A percentile compares a stretch with the other conserved stretches of the same genome.
Evolutionary conservation across 2,113 vertebrate genomes (phyloP).

Genomic region (Pedionomus torquatus): DNA sequence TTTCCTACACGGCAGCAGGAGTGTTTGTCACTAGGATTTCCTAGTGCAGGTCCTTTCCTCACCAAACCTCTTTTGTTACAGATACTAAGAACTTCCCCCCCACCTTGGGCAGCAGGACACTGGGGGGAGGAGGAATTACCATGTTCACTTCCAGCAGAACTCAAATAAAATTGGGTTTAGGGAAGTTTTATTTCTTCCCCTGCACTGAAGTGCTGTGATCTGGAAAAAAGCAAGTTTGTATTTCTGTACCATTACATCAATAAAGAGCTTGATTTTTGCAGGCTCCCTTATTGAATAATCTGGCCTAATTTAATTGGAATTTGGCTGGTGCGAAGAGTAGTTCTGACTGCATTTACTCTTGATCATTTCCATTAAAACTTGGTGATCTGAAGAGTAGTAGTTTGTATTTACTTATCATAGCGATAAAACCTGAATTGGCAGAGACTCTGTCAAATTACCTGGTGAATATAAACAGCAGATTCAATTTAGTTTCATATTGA

Average conservation of each 20-base stretch:
- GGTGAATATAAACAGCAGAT: slow-evolving; percentile 31
- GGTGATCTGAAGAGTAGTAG: slow-evolving; percentile 11
- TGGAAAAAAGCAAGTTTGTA: slow-evolving; percentile 1
- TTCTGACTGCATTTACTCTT: slow-evolving; percentile 18
- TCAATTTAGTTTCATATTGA: slow-evolving; percentile 50
- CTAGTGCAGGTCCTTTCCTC: neutral
- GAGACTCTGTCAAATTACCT: neutral
- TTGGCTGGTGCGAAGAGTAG: neutral
- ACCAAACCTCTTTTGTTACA: neutral
- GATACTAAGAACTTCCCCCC: neutral
- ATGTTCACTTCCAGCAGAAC: neutral
- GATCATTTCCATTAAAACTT: slow-evolving; percentile 31
- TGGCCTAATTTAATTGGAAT: slow-evolving; percentile 20
- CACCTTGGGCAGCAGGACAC: neutral
- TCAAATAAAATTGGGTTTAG: neutral
- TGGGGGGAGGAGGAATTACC: neutral
- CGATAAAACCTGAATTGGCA: neutral
- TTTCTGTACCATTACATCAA: neutral
- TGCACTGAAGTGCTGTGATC: neutral
- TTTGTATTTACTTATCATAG: slow-evolving; percentile 41
- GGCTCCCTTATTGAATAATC: slow-evolving; percentile 10
- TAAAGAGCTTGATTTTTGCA: neutral
- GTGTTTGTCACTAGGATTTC: neutral
- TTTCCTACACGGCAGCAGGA: neutral
- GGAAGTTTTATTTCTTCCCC: neutral